These are phyloP conservation scores for Drosophila subpulchrella DNA, from an alignment of 1,140 invertebrate genomes.

Conservation along the genomic window DNA sequence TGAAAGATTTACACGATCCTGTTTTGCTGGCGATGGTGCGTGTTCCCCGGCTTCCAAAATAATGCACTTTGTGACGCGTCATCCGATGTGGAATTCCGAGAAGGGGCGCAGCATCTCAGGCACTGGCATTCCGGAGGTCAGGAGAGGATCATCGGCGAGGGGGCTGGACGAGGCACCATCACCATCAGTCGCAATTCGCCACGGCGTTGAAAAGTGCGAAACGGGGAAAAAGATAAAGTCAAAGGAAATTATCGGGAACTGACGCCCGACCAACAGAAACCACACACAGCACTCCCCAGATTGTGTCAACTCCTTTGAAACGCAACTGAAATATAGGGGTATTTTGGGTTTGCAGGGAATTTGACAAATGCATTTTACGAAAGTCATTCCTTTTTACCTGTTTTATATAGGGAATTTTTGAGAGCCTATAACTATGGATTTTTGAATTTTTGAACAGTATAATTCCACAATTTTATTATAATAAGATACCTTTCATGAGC, in stretches of 20 bases:
- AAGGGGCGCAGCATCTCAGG: slow-evolving; percentile 70
- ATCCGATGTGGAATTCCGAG: slow-evolving; percentile 63
- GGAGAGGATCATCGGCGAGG: background rate
- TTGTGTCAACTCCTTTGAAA: slow-evolving; percentile 36
- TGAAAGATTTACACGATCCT: slow-evolving; percentile 71
- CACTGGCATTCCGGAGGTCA: slow-evolving; percentile 44
- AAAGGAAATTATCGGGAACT: slow-evolving; percentile 39
- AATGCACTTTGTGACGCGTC: slow-evolving; percentile 58
- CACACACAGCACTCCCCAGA: slow-evolving; percentile 38
- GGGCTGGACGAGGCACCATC: slow-evolving; percentile 13
- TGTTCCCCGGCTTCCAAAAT: slow-evolving; percentile 5
- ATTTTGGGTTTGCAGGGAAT: background rate
- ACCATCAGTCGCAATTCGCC: slow-evolving; percentile 34
- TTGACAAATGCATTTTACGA: background rate
- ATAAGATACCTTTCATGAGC: too few species aligned
- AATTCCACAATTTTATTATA: too few species aligned
- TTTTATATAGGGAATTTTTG: too few species aligned
- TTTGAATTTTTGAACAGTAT: too few species aligned
- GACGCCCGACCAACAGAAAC: slow-evolving; percentile 14
- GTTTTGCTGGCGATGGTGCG: slow-evolving; percentile 12
- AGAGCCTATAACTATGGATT: too few species aligned
- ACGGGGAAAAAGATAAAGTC: slow-evolving; percentile 35
- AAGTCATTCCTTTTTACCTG: background rate
- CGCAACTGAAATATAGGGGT: background rate
- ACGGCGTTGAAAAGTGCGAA: slow-evolving; percentile 51